Percentiles rank a stretch among this genome's conserved stretches.
These are phyloP conservation scores for Drosophila pseudoobscura DNA, from an alignment of 1,140 invertebrate genomes.

Conservation along the genomic window DNA sequence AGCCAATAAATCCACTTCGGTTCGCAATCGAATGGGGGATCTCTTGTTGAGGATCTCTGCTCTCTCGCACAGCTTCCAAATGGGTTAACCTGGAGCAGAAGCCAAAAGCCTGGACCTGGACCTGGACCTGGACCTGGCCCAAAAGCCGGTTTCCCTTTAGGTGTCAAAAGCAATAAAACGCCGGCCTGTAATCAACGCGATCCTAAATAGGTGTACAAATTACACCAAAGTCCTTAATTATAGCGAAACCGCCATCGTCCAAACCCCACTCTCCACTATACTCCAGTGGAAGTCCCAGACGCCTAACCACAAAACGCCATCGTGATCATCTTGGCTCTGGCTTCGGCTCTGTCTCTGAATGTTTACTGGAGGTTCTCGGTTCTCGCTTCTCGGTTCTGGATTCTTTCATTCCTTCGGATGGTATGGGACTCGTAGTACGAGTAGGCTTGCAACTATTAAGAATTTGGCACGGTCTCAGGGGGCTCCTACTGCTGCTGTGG, in stretches of 20 bases:
- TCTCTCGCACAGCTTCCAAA: slow-evolving; percentile 67
- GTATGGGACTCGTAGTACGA: slow-evolving; percentile 47
- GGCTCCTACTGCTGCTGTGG: slow-evolving; percentile 39
- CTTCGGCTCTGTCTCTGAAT: slow-evolving; percentile 1
- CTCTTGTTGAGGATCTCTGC: slow-evolving; percentile 20
- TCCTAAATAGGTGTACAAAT: slow-evolving; percentile 84
- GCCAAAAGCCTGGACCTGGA: not conserved
- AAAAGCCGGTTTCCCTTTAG: slow-evolving; percentile 76
- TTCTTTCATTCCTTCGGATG: slow-evolving; percentile 17
- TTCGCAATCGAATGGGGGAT: slow-evolving; percentile 52
- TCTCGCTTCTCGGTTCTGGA: slow-evolving; percentile 9
- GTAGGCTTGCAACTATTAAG: slow-evolving; percentile 76
- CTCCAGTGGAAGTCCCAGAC: slow-evolving; percentile 24
- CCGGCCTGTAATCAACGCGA: slow-evolving; percentile 83
- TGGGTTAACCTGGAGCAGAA: slow-evolving; percentile 20
- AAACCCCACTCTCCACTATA: not conserved
- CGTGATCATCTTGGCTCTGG: slow-evolving; percentile 52
- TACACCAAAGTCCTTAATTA: slow-evolving; percentile 83
- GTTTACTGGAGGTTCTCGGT: slow-evolving; percentile 34
- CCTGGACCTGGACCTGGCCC: slow-evolving; percentile 13
- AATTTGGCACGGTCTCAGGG: slow-evolving; percentile 76
- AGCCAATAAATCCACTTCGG: slow-evolving; percentile 83
- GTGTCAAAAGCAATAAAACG: slow-evolving; percentile 83
- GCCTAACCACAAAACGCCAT: slow-evolving; percentile 72
- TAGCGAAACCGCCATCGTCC: slow-evolving; percentile 76